phyloP scores from a whole-genome alignment of 23 tunicate genomes.

The Styela clava region DNA sequence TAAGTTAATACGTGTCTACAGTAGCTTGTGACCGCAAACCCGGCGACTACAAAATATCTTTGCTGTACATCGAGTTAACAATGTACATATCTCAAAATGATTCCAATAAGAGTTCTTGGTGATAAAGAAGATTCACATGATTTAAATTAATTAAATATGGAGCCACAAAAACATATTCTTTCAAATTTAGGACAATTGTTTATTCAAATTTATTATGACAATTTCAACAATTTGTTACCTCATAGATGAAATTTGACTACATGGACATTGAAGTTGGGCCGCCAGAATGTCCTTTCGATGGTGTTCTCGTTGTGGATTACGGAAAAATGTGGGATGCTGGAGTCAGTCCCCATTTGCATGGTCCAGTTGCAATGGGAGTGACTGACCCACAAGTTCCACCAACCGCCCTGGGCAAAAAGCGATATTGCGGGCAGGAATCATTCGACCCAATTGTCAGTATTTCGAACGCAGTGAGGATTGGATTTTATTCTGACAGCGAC shows the following conservation, averaged over 20 bases:
- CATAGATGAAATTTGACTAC: slow-evolving; percentile 32
- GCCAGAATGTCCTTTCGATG: slow-evolving; percentile 68
- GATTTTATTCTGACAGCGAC: slow-evolving; percentile 51
- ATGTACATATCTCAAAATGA: no score
- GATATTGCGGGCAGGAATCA: slow-evolving; percentile 41
- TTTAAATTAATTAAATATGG: no score
- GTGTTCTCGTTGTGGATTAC: slow-evolving; percentile 47
- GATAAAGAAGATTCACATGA: no score
- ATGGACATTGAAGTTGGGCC: slow-evolving; percentile 54
- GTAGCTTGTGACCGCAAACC: no score
- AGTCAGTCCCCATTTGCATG: slow-evolving; percentile 1
- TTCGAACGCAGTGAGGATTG: slow-evolving; percentile 44
- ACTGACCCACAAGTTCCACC: not conserved
- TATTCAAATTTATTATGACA: no score
- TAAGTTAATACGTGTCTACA: no score
- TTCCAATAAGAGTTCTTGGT: no score
- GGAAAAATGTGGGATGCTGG: not conserved
- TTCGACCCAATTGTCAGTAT: slow-evolving; percentile 35
- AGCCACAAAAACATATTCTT: no score
- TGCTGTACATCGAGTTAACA: no score
- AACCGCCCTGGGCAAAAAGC: slow-evolving; percentile 41
- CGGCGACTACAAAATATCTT: no score
- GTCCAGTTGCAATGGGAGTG: slow-evolving; percentile 6
- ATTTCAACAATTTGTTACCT: no score
- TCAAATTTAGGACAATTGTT: no score